phyloP scores from a whole-genome alignment of 37 sponge, comb jelly and placozoan genomes.

The Aplysina aerophoba region DNA sequence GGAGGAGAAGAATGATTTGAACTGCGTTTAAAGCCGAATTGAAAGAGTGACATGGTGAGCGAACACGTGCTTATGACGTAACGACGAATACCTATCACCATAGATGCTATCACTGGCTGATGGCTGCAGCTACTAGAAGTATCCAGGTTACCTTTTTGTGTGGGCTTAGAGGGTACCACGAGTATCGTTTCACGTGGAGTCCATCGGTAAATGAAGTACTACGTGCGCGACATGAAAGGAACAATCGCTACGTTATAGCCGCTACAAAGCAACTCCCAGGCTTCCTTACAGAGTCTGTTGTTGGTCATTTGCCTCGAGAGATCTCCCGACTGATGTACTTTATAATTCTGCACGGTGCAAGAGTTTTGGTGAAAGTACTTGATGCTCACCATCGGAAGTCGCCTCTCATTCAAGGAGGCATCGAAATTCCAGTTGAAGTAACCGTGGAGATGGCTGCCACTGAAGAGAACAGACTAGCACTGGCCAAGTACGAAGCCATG shows the following conservation, averaged over 20 bases:
- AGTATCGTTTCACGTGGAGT: constrained; percentile 27
- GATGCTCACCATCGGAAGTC: constrained; percentile 26
- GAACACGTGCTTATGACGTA: background rate
- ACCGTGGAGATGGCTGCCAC: constrained; percentile 34
- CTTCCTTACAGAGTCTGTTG: background rate
- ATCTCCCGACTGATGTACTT: constrained; percentile 40
- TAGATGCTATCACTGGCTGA: background rate
- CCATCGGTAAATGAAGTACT: constrained; percentile 39
- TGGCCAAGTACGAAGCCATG: constrained; percentile 29
- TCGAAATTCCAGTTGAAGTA: constrained; percentile 52
- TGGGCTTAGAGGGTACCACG: constrained; percentile 62
- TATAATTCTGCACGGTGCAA: constrained; percentile 48
- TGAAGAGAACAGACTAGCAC: constrained; percentile 25
- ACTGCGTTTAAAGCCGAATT: constrained; percentile 40
- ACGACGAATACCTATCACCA: background rate
- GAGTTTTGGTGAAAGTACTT: background rate
- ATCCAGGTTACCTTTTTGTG: constrained; percentile 29
- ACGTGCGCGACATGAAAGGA: constrained; percentile 15
- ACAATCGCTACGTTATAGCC: constrained; percentile 63
- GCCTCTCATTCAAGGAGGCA: constrained; percentile 47
- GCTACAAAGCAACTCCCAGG: constrained; percentile 46
- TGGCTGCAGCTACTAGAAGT: background rate
- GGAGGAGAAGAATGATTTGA: background rate
- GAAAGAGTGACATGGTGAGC: constrained; percentile 52
- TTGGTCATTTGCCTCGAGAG: constrained; percentile 58